Percentiles rank a stretch among this genome's conserved stretches.
Conservation (phyloP, 2,888 invertebrate genomes). For the Chloroclysta siterata region DNA sequence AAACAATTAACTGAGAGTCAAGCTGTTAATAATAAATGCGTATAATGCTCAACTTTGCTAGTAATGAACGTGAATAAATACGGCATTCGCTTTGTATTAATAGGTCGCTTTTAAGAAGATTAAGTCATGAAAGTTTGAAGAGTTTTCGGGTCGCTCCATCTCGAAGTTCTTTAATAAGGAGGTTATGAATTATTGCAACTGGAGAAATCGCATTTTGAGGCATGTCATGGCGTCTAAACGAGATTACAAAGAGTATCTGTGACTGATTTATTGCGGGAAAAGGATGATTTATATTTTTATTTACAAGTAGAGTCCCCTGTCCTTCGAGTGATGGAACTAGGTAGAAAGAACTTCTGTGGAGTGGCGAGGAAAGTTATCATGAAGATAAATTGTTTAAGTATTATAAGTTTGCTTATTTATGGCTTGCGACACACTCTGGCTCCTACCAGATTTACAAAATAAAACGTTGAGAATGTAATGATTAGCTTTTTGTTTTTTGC, state of each 20-base stretch:
- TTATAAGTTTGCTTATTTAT: slow-evolving; percentile 19
- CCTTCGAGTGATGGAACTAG: slow-evolving; percentile 4
- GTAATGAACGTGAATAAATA: slow-evolving; percentile 50
- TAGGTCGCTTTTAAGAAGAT: slow-evolving; percentile 58
- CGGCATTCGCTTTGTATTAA: slow-evolving; percentile 54
- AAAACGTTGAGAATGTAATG: background rate
- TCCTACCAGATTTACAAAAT: background rate
- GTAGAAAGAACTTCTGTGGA: slow-evolving; percentile 6
- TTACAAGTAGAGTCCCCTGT: slow-evolving; percentile 4
- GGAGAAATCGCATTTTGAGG: slow-evolving; percentile 45
- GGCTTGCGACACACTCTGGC: slow-evolving; percentile 1
- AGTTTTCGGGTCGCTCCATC: slow-evolving; percentile 48
- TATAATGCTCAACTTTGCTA: slow-evolving; percentile 38
- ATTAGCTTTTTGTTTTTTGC: background rate
- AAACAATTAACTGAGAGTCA: slow-evolving; percentile 28
- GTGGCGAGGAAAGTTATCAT: slow-evolving; percentile 5
- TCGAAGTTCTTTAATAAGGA: slow-evolving; percentile 52
- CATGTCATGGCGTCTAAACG: slow-evolving; percentile 34
- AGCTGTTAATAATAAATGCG: slow-evolving; percentile 34
- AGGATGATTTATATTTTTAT: slow-evolving; percentile 6
- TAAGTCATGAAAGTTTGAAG: slow-evolving; percentile 59
- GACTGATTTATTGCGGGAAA: slow-evolving; percentile 35
- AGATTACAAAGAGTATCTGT: slow-evolving; percentile 29
- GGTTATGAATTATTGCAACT: slow-evolving; percentile 59
- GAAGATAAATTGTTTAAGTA: slow-evolving; percentile 5